phyloP scores from a whole-genome alignment of 1,140 invertebrate species.

The Galendromus occidentalis region DNA sequence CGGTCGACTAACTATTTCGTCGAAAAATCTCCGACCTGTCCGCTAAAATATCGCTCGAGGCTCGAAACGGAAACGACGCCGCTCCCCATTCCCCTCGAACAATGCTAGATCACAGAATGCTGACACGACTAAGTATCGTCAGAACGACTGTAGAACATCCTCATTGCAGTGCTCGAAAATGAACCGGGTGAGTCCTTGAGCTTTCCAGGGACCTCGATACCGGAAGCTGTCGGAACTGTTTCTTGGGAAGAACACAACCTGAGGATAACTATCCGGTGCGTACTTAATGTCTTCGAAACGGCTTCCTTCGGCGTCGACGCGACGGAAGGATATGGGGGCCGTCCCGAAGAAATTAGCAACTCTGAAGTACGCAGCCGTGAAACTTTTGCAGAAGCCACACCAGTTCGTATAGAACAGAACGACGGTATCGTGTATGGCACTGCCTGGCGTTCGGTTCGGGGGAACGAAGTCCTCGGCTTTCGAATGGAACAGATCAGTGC shows the following conservation, averaged over 20 bases:
- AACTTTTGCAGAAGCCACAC: constrained; percentile 2
- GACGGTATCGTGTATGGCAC: neutral
- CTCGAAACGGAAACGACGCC: no score
- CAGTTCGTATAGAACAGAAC: constrained; percentile 8
- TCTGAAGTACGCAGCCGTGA: neutral
- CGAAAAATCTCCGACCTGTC: no score
- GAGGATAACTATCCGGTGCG: neutral
- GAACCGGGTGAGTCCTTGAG: neutral
- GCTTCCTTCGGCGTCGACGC: constrained; percentile 5
- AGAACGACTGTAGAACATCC: neutral
- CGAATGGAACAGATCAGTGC: neutral
- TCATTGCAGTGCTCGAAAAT: constrained; percentile 2
- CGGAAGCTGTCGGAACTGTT: constrained; percentile 5
- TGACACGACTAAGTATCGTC: neutral
- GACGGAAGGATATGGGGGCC: neutral
- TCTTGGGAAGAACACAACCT: neutral
- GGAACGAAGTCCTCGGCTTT: neutral
- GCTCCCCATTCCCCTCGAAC: no score
- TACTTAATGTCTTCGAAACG: neutral
- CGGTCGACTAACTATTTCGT: no score
- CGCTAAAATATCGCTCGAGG: no score
- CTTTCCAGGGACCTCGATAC: neutral
- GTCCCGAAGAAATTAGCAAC: neutral
- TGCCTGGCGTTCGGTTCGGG: neutral
- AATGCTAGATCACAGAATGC: no score